Percentiles rank a stretch among this genome's conserved stretches.
These are phyloP conservation scores for Drosophila ustulata DNA, from an alignment of 2,888 invertebrate genomes.

Conservation along the genomic window DNA sequence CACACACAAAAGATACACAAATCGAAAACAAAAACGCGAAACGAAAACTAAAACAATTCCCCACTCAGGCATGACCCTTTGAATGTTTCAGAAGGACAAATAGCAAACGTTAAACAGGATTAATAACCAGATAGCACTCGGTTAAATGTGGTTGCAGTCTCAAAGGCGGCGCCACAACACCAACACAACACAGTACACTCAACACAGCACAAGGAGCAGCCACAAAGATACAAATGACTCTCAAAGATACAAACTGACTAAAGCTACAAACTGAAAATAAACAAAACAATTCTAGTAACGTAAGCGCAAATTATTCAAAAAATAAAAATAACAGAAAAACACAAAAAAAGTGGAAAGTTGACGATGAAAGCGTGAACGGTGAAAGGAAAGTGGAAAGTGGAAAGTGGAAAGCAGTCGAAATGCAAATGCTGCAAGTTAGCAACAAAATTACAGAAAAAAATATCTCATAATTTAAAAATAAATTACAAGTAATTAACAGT, in stretches of 20 bases:
- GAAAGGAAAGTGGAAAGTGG: slow-evolving; percentile 1
- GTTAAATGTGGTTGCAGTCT: slow-evolving; percentile 35
- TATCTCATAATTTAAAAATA: slow-evolving; percentile 22
- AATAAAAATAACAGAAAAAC: slow-evolving; percentile 29
- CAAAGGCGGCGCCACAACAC: slow-evolving; percentile 17
- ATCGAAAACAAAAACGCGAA: not conserved
- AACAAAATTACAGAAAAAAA: slow-evolving; percentile 55
- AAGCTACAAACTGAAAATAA: slow-evolving; percentile 20
- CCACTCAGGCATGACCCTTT: slow-evolving; percentile 73
- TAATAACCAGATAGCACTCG: slow-evolving; percentile 41
- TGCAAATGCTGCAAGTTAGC: slow-evolving; percentile 60
- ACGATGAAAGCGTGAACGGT: slow-evolving; percentile 1
- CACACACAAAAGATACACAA: slow-evolving; percentile 14
- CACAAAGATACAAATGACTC: slow-evolving; percentile 73
- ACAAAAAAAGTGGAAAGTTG: slow-evolving; percentile 16
- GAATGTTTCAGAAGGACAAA: slow-evolving; percentile 71
- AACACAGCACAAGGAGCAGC: slow-evolving; percentile 52
- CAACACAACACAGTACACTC: slow-evolving; percentile 62
- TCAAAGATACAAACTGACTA: slow-evolving; percentile 28
- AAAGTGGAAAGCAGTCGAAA: slow-evolving; percentile 19
- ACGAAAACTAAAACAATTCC: slow-evolving; percentile 30
- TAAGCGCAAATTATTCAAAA: slow-evolving; percentile 59
- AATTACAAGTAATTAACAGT: slow-evolving; percentile 49
- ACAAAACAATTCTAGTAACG: slow-evolving; percentile 37
- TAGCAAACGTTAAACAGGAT: slow-evolving; percentile 47